phyloP scores from a whole-genome alignment of 2,113 vertebrate genomes.

The Physeter macrocephalus region DNA sequence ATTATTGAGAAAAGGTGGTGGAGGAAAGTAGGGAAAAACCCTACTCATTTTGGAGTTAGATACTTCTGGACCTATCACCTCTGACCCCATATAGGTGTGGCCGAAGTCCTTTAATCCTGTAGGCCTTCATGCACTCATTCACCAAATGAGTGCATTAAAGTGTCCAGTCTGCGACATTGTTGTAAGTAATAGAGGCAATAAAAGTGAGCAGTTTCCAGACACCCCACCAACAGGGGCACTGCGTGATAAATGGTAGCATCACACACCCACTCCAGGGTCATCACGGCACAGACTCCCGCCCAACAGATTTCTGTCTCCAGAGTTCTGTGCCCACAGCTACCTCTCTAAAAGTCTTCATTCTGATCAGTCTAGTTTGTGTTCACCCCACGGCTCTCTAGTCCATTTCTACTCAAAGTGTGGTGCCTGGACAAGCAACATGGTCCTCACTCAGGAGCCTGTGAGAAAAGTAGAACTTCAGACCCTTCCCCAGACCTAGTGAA shows the following conservation, averaged over 20 bases:
- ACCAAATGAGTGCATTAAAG: not conserved
- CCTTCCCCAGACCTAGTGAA: not conserved
- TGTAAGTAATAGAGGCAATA: not conserved
- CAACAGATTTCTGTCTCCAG: not conserved
- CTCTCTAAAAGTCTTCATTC: not conserved
- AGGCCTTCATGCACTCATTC: not conserved
- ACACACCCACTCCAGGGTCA: rapidly evolving
- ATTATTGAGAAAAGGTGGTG: not conserved
- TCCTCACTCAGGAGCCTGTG: not conserved
- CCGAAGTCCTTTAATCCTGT: not conserved
- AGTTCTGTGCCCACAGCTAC: not conserved
- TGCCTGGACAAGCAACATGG: not conserved
- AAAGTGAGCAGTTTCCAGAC: not conserved
- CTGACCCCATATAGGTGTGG: not conserved
- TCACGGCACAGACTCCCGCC: too few relatives aligned
- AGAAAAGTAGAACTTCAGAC: not conserved
- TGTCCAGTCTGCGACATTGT: not conserved
- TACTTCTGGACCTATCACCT: not conserved
- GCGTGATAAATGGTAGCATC: too few relatives aligned
- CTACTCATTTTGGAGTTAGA: not conserved
- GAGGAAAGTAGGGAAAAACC: not conserved
- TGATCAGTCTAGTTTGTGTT: too few relatives aligned
- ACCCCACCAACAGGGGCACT: not conserved
- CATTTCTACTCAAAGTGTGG: not conserved
- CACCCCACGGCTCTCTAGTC: not conserved